phyloP scores from a whole-genome alignment of 2,888 invertebrate genomes.

The Leucophora obtusa region DNA sequence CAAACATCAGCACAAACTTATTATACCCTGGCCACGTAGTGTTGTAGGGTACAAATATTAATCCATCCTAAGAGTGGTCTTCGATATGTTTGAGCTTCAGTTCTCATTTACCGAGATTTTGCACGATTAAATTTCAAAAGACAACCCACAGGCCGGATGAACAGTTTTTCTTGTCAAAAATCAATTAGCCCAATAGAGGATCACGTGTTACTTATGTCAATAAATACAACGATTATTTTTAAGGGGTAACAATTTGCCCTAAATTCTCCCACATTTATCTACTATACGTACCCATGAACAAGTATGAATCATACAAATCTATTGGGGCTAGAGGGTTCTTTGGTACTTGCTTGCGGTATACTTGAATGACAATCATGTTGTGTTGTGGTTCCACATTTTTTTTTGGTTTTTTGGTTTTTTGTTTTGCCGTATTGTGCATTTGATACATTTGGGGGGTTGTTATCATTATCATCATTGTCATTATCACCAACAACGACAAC shows the following conservation, averaged over 20 bases:
- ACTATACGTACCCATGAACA: slow-evolving; percentile 22
- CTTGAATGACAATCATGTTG: slow-evolving; percentile 38
- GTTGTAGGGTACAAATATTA: no score
- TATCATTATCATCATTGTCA: slow-evolving; percentile 43
- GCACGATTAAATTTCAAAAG: no score
- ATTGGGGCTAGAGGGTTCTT: slow-evolving; percentile 23
- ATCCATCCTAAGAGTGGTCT: no score
- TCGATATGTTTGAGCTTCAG: no score
- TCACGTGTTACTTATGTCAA: no score
- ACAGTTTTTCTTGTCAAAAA: no score
- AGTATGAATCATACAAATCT: slow-evolving; percentile 42
- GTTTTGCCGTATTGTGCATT: slow-evolving; percentile 14
- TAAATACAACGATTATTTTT: no score
- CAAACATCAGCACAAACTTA: no score
- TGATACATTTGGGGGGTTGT: slow-evolving; percentile 44
- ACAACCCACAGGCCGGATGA: no score
- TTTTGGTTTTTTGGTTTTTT: neutral
- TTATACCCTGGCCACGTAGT: no score
- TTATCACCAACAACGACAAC: slow-evolving; percentile 32
- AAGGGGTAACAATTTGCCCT: neutral
- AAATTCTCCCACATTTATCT: slow-evolving; percentile 2
- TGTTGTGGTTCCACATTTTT: slow-evolving; percentile 31
- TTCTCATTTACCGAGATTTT: no score
- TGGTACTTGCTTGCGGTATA: slow-evolving; percentile 24
- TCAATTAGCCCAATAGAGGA: no score